Conservation (phyloP, 2,888 invertebrate genomes). For the Adelphocoris suturalis region DNA sequence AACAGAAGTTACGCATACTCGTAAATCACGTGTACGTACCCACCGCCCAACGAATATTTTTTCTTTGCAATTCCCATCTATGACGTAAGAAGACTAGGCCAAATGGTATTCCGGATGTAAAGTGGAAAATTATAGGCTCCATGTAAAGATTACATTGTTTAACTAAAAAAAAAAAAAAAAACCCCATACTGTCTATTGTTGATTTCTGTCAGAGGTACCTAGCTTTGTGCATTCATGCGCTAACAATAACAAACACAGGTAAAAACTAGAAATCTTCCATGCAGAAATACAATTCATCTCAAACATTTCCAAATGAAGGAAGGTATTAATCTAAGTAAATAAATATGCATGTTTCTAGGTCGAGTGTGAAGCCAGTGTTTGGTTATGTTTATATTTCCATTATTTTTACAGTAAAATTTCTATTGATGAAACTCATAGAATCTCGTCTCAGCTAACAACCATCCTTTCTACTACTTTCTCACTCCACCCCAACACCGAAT, state of each 20-base stretch:
- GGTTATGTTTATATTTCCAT: background rate
- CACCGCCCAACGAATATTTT: background rate
- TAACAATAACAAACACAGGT: background rate
- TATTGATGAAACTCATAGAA: too few species aligned
- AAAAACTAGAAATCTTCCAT: background rate
- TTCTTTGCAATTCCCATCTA: background rate
- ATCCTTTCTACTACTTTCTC: too few species aligned
- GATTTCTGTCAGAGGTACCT: background rate
- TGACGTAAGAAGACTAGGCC: background rate
- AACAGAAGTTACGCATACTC: constrained; percentile 22
- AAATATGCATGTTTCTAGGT: background rate
- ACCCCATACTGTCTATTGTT: background rate
- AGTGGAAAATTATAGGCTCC: too few species aligned
- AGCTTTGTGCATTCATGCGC: background rate
- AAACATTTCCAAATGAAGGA: background rate
- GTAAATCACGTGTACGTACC: constrained; percentile 4
- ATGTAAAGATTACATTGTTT: background rate
- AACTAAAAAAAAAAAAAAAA: background rate
- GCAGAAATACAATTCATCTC: background rate
- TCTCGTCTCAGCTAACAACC: too few species aligned
- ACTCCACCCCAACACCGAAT: too few species aligned
- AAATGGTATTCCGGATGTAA: background rate
- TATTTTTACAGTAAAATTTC: too few species aligned
- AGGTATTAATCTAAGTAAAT: background rate
- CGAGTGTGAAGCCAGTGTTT: background rate